Evolutionary conservation across 2,797 vertebrate genomes (phyloP).

Genomic region (Erethizon dorsatum): DNA sequence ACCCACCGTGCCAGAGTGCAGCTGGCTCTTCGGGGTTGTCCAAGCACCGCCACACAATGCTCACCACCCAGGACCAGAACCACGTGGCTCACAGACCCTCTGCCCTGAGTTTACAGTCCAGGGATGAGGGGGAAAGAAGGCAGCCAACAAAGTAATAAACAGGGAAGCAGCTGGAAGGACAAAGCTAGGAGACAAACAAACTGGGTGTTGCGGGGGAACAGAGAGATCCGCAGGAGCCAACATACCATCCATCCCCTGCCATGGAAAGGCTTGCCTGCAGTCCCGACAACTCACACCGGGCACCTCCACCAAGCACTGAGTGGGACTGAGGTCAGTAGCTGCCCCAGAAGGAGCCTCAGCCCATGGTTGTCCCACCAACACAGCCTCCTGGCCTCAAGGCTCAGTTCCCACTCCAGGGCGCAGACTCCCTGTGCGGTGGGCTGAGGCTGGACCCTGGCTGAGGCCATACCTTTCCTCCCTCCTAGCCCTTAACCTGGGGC

Average conservation of each 20-base stretch:
- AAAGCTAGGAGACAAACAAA: neutral
- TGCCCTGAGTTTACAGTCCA: neutral
- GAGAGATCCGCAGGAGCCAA: neutral
- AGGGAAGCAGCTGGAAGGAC: neutral
- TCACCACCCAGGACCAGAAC: neutral
- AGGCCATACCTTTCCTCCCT: neutral
- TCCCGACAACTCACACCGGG: neutral
- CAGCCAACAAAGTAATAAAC: neutral
- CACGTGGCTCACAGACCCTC: accelerated
- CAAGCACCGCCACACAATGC: neutral
- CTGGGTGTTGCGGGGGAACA: neutral
- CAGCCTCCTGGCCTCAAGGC: neutral
- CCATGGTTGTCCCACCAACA: neutral
- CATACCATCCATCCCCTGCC: accelerated
- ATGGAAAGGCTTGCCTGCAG: neutral
- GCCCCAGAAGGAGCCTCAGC: neutral
- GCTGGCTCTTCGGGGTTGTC: neutral
- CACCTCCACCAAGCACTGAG: neutral
- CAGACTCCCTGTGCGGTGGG: neutral
- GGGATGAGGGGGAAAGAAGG: neutral
- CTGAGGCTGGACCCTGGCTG: neutral
- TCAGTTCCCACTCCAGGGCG: neutral
- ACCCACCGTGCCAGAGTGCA: neutral
- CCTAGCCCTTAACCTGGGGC: neutral
- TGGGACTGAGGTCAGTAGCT: neutral